phyloP scores from a whole-genome alignment of 2,113 vertebrate genomes.

The Hypomesus transpacificus region DNA sequence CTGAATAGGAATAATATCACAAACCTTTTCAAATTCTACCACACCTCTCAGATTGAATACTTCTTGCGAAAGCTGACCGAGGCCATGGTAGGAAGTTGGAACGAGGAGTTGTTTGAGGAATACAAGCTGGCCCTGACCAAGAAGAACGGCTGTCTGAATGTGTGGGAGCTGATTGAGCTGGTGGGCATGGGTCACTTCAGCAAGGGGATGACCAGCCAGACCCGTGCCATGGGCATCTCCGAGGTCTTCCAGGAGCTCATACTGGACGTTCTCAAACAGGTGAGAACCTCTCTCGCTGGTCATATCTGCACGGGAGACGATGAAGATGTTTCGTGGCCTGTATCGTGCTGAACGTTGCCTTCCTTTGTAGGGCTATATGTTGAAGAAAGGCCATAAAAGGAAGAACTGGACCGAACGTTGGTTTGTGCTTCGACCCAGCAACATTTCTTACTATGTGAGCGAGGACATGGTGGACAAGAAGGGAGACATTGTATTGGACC shows the following conservation, averaged over 20 bases:
- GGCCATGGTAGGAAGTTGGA: conserved; percentile 86
- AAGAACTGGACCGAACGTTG: conserved; percentile 98
- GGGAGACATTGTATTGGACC: conserved; percentile 84
- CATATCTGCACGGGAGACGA: neutral
- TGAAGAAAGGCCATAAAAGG: conserved; percentile 93
- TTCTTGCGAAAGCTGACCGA: conserved; percentile 86
- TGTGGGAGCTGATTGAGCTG: conserved; percentile 87
- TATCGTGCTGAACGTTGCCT: neutral
- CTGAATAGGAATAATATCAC: too few relatives aligned
- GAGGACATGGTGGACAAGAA: conserved; percentile 92
- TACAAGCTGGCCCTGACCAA: conserved; percentile 76
- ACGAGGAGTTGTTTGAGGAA: conserved; percentile 84
- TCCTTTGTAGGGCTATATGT: conserved; percentile 86
- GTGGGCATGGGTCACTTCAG: conserved; percentile 84
- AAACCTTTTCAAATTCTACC: too few relatives aligned
- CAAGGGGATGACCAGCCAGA: conserved; percentile 83
- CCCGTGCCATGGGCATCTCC: conserved; percentile 86
- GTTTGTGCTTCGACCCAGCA: conserved; percentile 86
- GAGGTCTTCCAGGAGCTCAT: conserved; percentile 93
- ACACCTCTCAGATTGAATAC: conserved; percentile 81
- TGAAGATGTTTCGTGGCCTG: neutral
- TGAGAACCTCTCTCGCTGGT: conserved; percentile 42
- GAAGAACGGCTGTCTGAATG: conserved; percentile 75
- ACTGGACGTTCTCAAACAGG: conserved; percentile 92
- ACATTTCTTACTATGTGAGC: conserved; percentile 85